Base-by-base conservation (phyloP, 1,140 invertebrate genomes). In the Ephestia elutella region DNA sequence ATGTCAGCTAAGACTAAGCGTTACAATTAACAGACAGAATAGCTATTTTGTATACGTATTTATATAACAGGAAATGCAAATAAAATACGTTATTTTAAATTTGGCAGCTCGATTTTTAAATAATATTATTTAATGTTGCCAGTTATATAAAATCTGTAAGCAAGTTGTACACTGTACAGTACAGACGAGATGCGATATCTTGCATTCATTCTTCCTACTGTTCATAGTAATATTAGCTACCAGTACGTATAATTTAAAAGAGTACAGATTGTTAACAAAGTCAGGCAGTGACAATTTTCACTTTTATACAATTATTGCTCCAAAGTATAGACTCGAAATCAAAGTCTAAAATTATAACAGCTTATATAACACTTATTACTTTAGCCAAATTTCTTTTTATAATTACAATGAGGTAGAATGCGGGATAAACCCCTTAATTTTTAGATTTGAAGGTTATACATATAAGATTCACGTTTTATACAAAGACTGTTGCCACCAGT, bases 321-420 rank as follows among this genome's bases (percentile, higher is more conserved):
- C 70, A 71, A 77, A 73, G 62, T 73, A 70, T 68, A 71, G 62
- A 70, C 62, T 77, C 64, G 63, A 78, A 76, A 75, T 69, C 54
- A 71, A 70, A 57, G 55, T 65, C 59, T 62, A 60, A 53, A 70
- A 70, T 72, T 49, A 60, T 71, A 71, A 63, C 61, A 61, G 71
- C 67, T 73, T 74, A 79, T 54, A 50, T 20, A 62, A 58, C 71
- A 75, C 60, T 70, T 70, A 75, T 83, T 84, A 83, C 67, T 86
- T 78, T 82, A 84, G 78, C 78, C 77, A 81, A 85, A 86, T 78
- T 74, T 68, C 65, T 68, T 64, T n/a, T 58, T 67, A 66, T 84
- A 44, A 44, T 44, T 44, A 86, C 80, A 86, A 85, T 87, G 85
- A 87, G 85, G 85, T 86, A 87, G 85, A 83, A 78, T 68, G 57